Base-by-base conservation (phyloP, 2,113 vertebrate species). In the Gallinago media region DNA sequence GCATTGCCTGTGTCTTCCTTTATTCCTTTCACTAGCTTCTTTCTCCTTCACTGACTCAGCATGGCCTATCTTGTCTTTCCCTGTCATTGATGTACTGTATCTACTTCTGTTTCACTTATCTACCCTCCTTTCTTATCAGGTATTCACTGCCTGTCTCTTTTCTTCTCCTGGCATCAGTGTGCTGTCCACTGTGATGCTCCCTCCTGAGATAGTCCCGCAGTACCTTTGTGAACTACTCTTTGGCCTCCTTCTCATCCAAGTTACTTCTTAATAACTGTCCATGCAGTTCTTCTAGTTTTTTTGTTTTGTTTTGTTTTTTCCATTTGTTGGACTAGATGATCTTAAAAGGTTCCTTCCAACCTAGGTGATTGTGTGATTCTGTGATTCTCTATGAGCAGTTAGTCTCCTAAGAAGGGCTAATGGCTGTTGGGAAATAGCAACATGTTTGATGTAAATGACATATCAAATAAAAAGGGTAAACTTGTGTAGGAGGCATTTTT, bases 1-100 rank as follows among this genome's bases (percentile, higher is more conserved):
- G 23, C 34, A 27, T 62, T 92, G 20, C 26, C 58, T 75, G n/a
- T n/a, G 22, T 62, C 75, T 84, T 78, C 29, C 58, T 66, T 76
- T 66, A 47, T 71, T 86, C n/a, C 50, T 67, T 91, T 94, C 42
- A 25, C 42, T 63, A 40, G 8, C 15, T 86, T 7, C 59, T 95
- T 80, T 91, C 19, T 74, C 25, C 70, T 72, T 83, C 38, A 26
- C 22, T 52, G n/a, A 59, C 15, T 81, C 47, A 75, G 2, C 20
- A 13, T 74, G 36, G 15, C 29, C 38, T 26, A 20, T 66, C 72
- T 86, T 77, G 46, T 46, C 42, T 74, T 67, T 32, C 49, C 26
- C 27, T 80, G 14, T 27, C 22, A 42, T 50, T 65, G 21, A 21
- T 42, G 11, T 56, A 13, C 26, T 68, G 13, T 67, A 23, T 88